A percentile compares a stretch with the other conserved stretches of the same genome.
Evolutionary conservation across 2,888 invertebrate genomes (phyloP).

Genomic region (Brachyptera putata): DNA sequence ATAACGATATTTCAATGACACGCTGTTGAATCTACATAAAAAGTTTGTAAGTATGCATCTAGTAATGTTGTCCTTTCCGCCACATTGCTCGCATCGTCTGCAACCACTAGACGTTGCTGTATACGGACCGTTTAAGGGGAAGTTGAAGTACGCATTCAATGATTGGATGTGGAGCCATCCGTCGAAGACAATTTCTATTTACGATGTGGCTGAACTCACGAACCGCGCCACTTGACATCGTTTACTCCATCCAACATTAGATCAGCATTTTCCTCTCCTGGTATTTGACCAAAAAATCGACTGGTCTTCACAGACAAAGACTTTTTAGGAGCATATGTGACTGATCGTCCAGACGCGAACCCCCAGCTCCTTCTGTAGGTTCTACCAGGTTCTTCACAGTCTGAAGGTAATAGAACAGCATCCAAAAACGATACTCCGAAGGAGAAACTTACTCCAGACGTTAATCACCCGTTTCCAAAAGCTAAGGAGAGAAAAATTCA

Average conservation of each 20-base stretch:
- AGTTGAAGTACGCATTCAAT: slow-evolving; percentile 32
- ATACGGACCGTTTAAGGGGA: slow-evolving; percentile 37
- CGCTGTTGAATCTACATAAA: too few relatives aligned
- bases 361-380: too few relatives aligned
- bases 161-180: slow-evolving; percentile 35
- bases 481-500: too few relatives aligned
- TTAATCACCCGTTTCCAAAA: too few relatives aligned
- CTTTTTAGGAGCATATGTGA: not conserved
- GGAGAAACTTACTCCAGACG: not conserved
- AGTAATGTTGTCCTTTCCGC: slow-evolving; percentile 37
- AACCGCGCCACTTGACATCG: slow-evolving; percentile 37
- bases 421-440: too few relatives aligned
- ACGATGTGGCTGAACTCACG: slow-evolving; percentile 38
- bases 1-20: too few relatives aligned
- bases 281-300: slow-evolving; percentile 37
- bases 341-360: slow-evolving; percentile 3
- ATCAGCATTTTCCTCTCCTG: slow-evolving; percentile 39
- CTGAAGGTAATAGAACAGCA: not conserved
- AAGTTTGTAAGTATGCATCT: too few relatives aligned
- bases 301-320: not conserved
- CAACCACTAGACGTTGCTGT: slow-evolving; percentile 37
- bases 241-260: slow-evolving; percentile 40
- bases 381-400: too few relatives aligned
- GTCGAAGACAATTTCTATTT: slow-evolving; percentile 20
- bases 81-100: slow-evolving; percentile 37